These are phyloP conservation scores for Orchestes rusci DNA, from an alignment of 2,888 invertebrate genomes.

Conservation along the genomic window DNA sequence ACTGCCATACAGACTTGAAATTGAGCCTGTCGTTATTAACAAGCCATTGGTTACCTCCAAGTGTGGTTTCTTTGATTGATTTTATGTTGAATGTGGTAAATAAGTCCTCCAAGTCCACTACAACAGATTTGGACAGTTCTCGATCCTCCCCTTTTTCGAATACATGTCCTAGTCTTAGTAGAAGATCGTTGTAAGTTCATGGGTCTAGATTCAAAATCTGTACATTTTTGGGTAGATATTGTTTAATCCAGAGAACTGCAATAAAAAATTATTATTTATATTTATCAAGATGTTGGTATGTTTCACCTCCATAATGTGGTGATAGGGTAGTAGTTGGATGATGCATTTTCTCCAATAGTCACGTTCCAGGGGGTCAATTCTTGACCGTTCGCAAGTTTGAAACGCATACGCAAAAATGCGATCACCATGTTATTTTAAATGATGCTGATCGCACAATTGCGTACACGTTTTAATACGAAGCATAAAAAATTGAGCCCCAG, in stretches of 20 bases:
- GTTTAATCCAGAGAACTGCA: constrained; percentile 25
- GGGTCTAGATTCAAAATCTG: constrained; percentile 55
- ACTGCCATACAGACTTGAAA: constrained; percentile 20
- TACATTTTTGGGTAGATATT: constrained; percentile 49
- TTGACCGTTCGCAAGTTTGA: too few species aligned
- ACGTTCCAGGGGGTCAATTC: too few species aligned
- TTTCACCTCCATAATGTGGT: constrained; percentile 39
- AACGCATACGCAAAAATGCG: too few species aligned
- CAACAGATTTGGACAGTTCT: constrained; percentile 40
- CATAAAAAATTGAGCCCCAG: too few species aligned
- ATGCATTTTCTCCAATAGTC: constrained; percentile 46
- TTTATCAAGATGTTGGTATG: too few species aligned
- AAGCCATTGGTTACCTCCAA: constrained; percentile 62
- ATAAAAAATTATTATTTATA: too few species aligned
- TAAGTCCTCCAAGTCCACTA: constrained; percentile 50
- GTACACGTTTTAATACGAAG: too few species aligned
- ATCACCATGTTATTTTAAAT: too few species aligned
- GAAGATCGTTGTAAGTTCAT: constrained; percentile 46
- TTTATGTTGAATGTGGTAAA: constrained; percentile 52
- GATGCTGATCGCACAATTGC: too few species aligned
- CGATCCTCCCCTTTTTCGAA: constrained; percentile 46
- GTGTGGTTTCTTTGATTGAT: constrained; percentile 55
- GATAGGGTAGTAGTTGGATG: constrained; percentile 73
- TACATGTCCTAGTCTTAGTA: constrained; percentile 55
- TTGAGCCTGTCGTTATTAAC: constrained; percentile 43